phyloP scores from a whole-genome alignment of 2,113 vertebrate species.

The Gasterosteus aculeatus region DNA sequence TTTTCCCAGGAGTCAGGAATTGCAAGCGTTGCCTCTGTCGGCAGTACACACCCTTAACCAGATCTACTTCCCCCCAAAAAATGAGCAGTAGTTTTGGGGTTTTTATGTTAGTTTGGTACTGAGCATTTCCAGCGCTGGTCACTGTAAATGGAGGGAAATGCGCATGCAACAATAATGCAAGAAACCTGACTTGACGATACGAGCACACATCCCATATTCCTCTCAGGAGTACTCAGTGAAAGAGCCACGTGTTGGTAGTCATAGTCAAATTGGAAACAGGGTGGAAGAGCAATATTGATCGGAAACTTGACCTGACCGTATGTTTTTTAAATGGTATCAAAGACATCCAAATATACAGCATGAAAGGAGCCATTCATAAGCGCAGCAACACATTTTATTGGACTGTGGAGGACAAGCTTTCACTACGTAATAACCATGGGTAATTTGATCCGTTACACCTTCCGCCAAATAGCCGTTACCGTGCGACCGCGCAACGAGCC shows the following conservation, averaged over 20 bases:
- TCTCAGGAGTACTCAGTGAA: slow-evolving; percentile 1
- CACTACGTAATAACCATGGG: slow-evolving; percentile 55
- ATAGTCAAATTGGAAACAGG: slow-evolving; percentile 15
- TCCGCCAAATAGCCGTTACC: slow-evolving; percentile 59
- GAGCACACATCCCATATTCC: not conserved
- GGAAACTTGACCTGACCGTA: slow-evolving; percentile 19
- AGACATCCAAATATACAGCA: slow-evolving; percentile 35
- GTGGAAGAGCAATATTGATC: slow-evolving; percentile 13
- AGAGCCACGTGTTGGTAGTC: slow-evolving; percentile 6
- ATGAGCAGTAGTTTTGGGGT: not conserved
- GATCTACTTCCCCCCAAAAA: not conserved
- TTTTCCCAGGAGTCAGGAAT: not conserved
- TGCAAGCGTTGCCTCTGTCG: slow-evolving; percentile 6
- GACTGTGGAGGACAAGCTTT: slow-evolving; percentile 51
- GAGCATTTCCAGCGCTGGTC: slow-evolving; percentile 14
- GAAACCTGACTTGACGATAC: not conserved
- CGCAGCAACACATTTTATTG: slow-evolving; percentile 58
- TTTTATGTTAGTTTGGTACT: not conserved
- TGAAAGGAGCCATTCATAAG: slow-evolving; percentile 54
- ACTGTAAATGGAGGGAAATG: slow-evolving; percentile 9
- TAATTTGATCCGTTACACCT: slow-evolving; percentile 63
- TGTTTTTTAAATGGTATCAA: too few relatives aligned
- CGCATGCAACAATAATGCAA: slow-evolving; percentile 4
- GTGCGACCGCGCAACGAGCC: slow-evolving; percentile 63
- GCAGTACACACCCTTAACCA: not conserved